Percentiles rank a stretch among this genome's conserved stretches.
Conservation (phyloP, 2,797 vertebrate genomes). For the Alfaro cultratus region DNA sequence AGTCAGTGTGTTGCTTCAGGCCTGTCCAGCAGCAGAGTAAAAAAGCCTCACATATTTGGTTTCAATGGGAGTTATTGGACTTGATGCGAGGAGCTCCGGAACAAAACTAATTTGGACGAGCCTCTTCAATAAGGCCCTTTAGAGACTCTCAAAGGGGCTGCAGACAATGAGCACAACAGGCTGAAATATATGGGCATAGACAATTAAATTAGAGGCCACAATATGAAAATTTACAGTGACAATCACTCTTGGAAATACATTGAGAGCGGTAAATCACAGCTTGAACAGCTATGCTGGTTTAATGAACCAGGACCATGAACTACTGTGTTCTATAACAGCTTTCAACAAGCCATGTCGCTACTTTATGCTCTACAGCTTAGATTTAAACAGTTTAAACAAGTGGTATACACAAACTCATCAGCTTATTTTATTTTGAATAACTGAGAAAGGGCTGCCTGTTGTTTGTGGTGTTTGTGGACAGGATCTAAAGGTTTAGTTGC, state of each 20-base stretch:
- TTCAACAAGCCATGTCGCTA: constrained; percentile 4
- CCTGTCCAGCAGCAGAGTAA: constrained; percentile 42
- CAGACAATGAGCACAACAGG: constrained; percentile 60
- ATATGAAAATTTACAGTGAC: constrained; percentile 62
- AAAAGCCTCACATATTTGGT: constrained; percentile 57
- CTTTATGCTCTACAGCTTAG: neutral
- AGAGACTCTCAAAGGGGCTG: constrained; percentile 53
- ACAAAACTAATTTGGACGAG: constrained; percentile 60
- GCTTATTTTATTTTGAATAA: neutral
- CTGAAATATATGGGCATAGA: constrained; percentile 67
- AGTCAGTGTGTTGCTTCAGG: constrained; percentile 59
- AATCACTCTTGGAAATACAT: constrained; percentile 59
- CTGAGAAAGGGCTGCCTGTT: neutral
- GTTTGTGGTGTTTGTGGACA: neutral
- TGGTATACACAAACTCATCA: neutral
- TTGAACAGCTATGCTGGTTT: constrained; percentile 39
- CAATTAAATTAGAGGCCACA: constrained; percentile 67
- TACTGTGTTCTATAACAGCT: constrained; percentile 27
- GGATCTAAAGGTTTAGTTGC: neutral
- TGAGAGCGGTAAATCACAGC: constrained; percentile 48
- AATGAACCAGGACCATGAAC: constrained; percentile 53
- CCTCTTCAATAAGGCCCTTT: constrained; percentile 54
- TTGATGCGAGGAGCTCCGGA: constrained; percentile 63
- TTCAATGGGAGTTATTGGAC: constrained; percentile 68
- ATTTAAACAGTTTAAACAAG: neutral